Evolutionary conservation across 1,140 invertebrate genomes (phyloP), one percentile per base, ranked within the genome.

Genomic region (Pseudoatta argentina): DNA sequence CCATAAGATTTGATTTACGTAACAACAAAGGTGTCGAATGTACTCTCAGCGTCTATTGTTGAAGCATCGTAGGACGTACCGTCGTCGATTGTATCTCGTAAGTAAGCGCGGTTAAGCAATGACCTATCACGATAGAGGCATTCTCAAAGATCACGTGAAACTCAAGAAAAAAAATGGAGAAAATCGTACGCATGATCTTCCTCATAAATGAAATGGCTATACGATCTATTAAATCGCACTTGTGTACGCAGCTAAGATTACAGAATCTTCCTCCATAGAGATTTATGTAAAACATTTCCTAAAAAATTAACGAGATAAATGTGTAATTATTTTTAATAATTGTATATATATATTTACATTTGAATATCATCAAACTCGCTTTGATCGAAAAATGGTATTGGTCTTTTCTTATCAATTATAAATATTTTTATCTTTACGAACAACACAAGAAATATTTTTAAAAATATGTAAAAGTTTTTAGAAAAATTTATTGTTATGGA

Each of bases 41-140:
- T 85, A 86, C 85, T 86, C 79, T 79, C 75, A 78, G 75, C 61
- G 64, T 66, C 85, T 79, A 86, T 86, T 86, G 85, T 86, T 83
- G 44, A 73, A 51, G 79, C 79, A 83, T 55, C 79, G 69, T 75
- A 72, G 71, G 79, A 83, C 66, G 86, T 69, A 76, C n/a, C 53
- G 51, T 51, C 61, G 66, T 57, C 86, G 86, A 87, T 87, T n/a
- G 86, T 87, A 87, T 87, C 86, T 85, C 72, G 86, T 76, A 79
- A 78, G 81, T 76, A 79, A 78, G 67, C 57, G 63, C 61, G 48
- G 55, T 85, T 75, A 85, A 75, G 69, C 69, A 87, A 75, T 85
- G 86, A 87, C 86, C 86, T 87, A 87, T 87, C 86, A 87, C 86
- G 86, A 87, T 87, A 59, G 63, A 76, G 86, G 64, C 64, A 64